phyloP scores from a whole-genome alignment of 2,113 vertebrate genomes.

The Misgurnus anguillicaudatus region DNA sequence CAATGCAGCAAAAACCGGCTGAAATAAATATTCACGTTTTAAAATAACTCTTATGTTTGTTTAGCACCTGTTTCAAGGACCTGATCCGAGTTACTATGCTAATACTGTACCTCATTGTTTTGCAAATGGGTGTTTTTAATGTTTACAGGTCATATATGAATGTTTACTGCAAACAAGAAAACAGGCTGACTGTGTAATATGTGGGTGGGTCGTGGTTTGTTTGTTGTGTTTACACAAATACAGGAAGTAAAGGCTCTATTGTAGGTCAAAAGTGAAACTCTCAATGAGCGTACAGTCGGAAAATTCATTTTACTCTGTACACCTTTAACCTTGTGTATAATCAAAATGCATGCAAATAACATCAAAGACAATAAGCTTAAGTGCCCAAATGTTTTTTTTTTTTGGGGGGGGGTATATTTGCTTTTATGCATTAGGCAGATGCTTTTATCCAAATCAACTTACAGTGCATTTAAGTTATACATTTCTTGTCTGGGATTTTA shows the following conservation, averaged over 20 bases:
- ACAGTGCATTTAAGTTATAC: neutral
- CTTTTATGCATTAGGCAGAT: no score
- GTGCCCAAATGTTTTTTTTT: neutral
- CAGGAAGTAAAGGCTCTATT: slow-evolving; percentile 64
- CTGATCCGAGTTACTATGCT: neutral
- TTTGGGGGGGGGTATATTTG: no score
- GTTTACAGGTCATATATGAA: slow-evolving; percentile 69
- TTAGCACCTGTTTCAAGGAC: neutral
- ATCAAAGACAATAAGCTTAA: slow-evolving; percentile 9
- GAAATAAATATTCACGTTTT: slow-evolving; percentile 5
- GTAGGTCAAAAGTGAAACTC: slow-evolving; percentile 34
- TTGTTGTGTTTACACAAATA: slow-evolving; percentile 77
- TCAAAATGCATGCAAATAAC: neutral
- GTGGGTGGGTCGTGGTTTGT: slow-evolving; percentile 71
- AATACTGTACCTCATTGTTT: neutral
- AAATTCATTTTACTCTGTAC: neutral
- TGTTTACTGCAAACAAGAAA: slow-evolving; percentile 73
- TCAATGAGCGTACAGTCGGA: neutral
- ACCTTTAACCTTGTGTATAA: no score
- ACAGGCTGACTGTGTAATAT: slow-evolving; percentile 63
- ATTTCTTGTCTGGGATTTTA: neutral
- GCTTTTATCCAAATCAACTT: no score
- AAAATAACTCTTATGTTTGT: neutral
- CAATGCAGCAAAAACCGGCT: neutral
- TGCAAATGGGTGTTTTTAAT: neutral